These are phyloP conservation scores for Plusia festucae DNA, from an alignment of 2,888 invertebrate genomes.

Conservation along the genomic window DNA sequence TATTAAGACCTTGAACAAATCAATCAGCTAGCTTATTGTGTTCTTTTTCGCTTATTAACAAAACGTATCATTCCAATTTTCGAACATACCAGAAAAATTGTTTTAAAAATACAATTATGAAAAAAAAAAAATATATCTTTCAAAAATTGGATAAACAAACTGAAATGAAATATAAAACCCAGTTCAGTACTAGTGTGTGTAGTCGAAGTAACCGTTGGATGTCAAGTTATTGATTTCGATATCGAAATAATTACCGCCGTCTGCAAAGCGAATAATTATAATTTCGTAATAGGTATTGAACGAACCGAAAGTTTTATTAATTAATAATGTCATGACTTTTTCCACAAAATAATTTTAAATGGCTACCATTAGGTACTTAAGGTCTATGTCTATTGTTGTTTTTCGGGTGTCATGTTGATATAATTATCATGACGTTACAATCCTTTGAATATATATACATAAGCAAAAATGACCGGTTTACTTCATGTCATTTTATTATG, in stretches of 20 bases:
- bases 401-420: background rate
- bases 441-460: too few species aligned
- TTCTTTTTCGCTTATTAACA: too few species aligned
- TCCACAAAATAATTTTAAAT: background rate
- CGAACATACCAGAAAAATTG: too few species aligned
- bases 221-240: conserved; percentile 26
- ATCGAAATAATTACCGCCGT: conserved; percentile 22
- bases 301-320: background rate
- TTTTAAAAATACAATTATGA: too few species aligned
- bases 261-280: conserved; percentile 15
- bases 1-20: too few species aligned
- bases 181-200: background rate
- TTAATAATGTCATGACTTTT: background rate
- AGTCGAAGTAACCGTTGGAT: background rate
- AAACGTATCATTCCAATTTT: too few species aligned
- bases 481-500: background rate
- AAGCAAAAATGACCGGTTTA: background rate
- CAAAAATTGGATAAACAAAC: background rate
- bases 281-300: conserved; percentile 7
- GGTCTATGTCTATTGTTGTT: background rate
- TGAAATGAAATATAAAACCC: background rate
- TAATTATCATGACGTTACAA: background rate
- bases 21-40: too few species aligned
- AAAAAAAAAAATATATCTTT: background rate
- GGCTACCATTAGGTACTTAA: too few species aligned